phyloP scores from a whole-genome alignment of 2,797 vertebrate genomes.

The Tragelaphus eurycerus region DNA sequence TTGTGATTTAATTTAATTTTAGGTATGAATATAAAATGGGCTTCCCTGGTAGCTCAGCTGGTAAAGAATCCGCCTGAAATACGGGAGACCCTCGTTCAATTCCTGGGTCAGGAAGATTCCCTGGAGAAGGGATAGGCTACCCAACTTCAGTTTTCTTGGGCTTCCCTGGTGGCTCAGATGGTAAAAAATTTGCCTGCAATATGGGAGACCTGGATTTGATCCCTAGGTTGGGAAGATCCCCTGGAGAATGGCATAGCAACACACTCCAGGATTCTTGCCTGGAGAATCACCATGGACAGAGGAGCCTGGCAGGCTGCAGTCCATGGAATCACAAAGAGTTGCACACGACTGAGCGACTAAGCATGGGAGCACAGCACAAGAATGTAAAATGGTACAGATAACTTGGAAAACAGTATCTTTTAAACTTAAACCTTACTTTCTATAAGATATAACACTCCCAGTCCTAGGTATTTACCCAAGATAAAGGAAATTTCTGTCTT shows the following conservation, averaged over 20 bases:
- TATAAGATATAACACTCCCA: not conserved
- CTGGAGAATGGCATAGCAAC: not conserved
- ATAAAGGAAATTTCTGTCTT: not conserved
- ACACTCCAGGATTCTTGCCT: not conserved
- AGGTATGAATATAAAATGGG: not conserved
- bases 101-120: not conserved
- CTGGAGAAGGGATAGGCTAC: not conserved
- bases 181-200: not conserved
- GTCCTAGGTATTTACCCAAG: not conserved
- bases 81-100: not conserved
- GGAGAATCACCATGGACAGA: not conserved
- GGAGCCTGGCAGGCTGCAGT: not conserved
- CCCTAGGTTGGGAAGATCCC: not conserved
- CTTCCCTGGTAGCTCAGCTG: not conserved
- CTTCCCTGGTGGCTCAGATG: not conserved
- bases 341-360: not conserved
- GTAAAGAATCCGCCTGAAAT: not conserved
- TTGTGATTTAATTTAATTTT: not conserved
- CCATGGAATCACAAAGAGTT: not conserved
- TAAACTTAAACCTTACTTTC: not conserved
- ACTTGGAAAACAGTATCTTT: not conserved
- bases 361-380: not conserved
- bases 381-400: not conserved
- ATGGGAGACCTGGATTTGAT: not conserved
- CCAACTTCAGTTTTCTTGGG: not conserved